Base-by-base conservation (phyloP, 1,140 invertebrate species). In the Mactra quadrangularis region DNA sequence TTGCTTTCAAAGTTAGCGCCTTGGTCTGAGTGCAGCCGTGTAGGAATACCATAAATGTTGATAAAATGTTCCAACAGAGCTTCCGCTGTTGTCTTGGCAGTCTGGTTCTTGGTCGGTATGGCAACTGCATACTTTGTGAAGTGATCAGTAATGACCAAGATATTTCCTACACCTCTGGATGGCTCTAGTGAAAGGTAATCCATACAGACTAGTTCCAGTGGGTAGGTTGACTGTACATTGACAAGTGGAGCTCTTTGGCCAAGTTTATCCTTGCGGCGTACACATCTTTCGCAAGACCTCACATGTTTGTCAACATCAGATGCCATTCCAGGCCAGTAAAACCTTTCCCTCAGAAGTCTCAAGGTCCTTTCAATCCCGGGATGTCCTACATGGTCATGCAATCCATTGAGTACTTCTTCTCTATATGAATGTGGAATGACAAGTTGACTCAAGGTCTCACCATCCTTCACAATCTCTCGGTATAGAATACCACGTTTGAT, bases 151-250 rank as follows among this genome's bases (percentile, higher is more conserved):
- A n/a, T n/a, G n/a, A n/a, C n/a, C 7, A 7, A 13, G 53, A 9
- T 6, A 57, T 11, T 27, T 57, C 22, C 7, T 7, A 57, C 19
- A n/a, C n/a, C n/a, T 29, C 25, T 59, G 11, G 13, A 59, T 59
- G 45, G 11, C 11, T 57, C 53, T 9, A 57, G 19, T 57, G 17
- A 11, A 19, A 57, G 25, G 25, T n/a, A 57, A 57, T 57, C 53
- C 25, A 27, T 57, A 22, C 53, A 57, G 9, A 57, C 53, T 22
- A 57, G 22, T 57, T 57, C 53, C 9, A 57, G 53, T 57, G 53
- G 53, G 9, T 57, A 57, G 9, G 19, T 13, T n/a, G 53, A 13
- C 22, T 9, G 9, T 57, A 57, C 22, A 57, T 57, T 57, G 17
- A 57, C 22, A 9, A 57, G 22, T 57, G 53, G 17, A 7, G 53